Percentiles rank a stretch among this genome's conserved stretches.
These are phyloP conservation scores for Apamea sordens DNA, from an alignment of 2,888 invertebrate genomes.

Conservation along the genomic window DNA sequence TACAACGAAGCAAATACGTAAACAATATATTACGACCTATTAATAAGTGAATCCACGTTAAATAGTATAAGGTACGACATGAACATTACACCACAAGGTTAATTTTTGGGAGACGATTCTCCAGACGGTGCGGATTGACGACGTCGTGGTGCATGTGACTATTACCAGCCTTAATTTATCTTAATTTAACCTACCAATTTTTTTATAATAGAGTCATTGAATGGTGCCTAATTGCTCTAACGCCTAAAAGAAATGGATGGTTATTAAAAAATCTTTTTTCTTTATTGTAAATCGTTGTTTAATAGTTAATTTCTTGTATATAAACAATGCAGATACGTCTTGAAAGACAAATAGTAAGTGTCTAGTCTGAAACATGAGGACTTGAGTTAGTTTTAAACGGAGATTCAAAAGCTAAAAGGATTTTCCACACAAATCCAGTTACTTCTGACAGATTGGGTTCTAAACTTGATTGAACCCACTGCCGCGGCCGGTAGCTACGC, in stretches of 20 bases:
- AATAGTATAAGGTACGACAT: background rate
- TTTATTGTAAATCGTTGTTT: no score
- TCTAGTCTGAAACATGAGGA: no score
- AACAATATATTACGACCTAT: background rate
- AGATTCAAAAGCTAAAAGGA: background rate
- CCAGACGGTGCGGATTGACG: slow-evolving; percentile 44
- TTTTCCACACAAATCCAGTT: slow-evolving; percentile 1
- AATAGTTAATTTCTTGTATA: no score
- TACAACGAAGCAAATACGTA: background rate
- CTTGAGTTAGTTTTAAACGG: background rate
- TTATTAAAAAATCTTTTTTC: no score
- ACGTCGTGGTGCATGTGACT: slow-evolving; percentile 28
- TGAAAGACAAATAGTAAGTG: no score
- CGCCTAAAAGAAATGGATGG: no score
- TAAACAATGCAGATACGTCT: no score
- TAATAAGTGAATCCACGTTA: slow-evolving; percentile 14
- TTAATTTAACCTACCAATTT: no score
- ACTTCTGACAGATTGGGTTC: background rate
- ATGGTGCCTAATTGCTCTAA: no score
- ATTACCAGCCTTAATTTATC: slow-evolving; percentile 44
- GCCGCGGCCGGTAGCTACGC: background rate
- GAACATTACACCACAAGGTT: slow-evolving; percentile 21
- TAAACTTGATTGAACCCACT: slow-evolving; percentile 18
- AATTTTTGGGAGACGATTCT: slow-evolving; percentile 53
- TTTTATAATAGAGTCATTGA: no score